Conservation (phyloP, 2,113 vertebrate species). For the Pterocles gutturalis region DNA sequence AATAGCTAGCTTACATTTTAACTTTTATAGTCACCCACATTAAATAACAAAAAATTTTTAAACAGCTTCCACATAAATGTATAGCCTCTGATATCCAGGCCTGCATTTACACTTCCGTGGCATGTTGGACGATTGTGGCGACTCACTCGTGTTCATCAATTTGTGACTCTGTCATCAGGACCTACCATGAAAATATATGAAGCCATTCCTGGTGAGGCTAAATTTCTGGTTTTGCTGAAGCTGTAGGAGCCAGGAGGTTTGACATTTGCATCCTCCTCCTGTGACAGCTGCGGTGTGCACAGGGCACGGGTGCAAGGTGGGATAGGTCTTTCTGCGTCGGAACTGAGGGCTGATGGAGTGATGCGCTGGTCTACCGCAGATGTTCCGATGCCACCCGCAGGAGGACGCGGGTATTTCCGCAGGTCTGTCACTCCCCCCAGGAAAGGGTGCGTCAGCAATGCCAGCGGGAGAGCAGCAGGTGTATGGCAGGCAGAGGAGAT, state of each 20-base stretch:
- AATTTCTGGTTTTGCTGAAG: not conserved
- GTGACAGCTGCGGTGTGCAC: not conserved
- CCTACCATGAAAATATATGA: not conserved
- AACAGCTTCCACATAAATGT: not conserved
- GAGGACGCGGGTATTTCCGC: slow-evolving; percentile 33
- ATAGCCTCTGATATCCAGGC: not conserved
- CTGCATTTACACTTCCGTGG: not conserved
- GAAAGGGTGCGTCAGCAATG: not conserved
- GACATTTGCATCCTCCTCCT: not conserved
- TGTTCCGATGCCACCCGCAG: slow-evolving; percentile 75
- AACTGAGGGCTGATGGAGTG: not conserved
- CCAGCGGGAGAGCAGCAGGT: not conserved
- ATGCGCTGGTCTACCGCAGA: not conserved
- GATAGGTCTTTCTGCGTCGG: not conserved
- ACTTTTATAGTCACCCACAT: not conserved
- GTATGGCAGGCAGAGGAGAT: slow-evolving; percentile 33
- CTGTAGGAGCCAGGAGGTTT: not conserved
- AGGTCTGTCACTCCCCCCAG: not conserved
- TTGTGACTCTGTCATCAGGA: not conserved
- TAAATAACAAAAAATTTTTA: not conserved
- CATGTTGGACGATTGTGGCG: not conserved
- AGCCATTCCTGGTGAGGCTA: not conserved
- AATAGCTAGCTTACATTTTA: not conserved
- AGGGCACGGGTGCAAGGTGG: not conserved
- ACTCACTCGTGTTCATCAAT: not conserved